Evolutionary conservation across 2,797 vertebrate genomes (phyloP).

Genomic region (Crax fasciolata): DNA sequence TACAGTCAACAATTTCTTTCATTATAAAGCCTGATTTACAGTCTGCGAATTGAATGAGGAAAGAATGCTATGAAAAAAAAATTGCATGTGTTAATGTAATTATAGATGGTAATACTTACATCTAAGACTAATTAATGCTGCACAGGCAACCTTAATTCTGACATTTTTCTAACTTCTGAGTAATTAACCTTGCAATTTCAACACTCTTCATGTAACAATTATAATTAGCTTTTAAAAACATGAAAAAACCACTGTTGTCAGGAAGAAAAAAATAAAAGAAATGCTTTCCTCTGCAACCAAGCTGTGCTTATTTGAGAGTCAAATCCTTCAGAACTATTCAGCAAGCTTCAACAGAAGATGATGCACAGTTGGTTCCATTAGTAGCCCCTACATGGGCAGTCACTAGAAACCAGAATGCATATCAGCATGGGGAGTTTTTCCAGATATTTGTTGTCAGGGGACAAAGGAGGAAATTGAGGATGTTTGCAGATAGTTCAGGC

Average conservation of each 20-base stretch:
- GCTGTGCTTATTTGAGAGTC: neutral
- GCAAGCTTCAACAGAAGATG: neutral
- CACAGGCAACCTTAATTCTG: constrained; percentile 62
- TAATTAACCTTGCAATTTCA: constrained; percentile 68
- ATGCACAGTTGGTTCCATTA: neutral
- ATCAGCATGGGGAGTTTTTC: neutral
- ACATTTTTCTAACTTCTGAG: constrained; percentile 68
- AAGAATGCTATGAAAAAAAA: constrained; percentile 29
- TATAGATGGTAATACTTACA: constrained; percentile 64
- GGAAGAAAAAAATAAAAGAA: neutral
- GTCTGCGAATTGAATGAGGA: neutral
- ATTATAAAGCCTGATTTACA: constrained; percentile 43
- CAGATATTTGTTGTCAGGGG: neutral
- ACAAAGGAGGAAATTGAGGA: neutral
- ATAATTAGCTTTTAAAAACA: constrained; percentile 62
- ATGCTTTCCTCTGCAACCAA: neutral
- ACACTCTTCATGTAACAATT: constrained; percentile 51
- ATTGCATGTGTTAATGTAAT: constrained; percentile 34
- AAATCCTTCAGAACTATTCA: neutral
- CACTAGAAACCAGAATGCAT: neutral
- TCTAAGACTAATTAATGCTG: constrained; percentile 65
- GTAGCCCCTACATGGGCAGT: fast-evolving
- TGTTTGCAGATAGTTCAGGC: neutral
- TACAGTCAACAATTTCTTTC: neutral
- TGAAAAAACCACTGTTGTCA: neutral